These are phyloP conservation scores for Tetrao urogallus DNA, from an alignment of 2,113 vertebrate species.

Conservation along the genomic window DNA sequence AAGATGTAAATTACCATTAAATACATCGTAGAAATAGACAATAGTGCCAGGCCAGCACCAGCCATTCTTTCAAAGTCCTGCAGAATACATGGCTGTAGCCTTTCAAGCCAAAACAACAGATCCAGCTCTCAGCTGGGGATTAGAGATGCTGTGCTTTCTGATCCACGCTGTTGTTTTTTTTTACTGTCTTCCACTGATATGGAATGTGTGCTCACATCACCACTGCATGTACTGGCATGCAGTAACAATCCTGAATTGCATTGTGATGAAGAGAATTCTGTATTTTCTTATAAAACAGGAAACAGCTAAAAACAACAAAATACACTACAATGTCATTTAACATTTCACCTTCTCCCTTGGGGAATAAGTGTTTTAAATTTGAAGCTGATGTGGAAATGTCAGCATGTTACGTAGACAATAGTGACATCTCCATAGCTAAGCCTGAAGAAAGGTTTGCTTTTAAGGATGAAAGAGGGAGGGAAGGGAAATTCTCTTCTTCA, in stretches of 20 bases:
- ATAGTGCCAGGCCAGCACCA: not conserved
- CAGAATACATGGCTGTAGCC: not conserved
- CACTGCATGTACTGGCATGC: not conserved
- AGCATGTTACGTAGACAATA: not conserved
- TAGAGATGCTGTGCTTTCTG: not conserved
- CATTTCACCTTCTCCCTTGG: slow-evolving; percentile 7
- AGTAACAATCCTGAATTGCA: not conserved
- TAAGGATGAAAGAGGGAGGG: not conserved
- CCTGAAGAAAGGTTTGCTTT: slow-evolving; percentile 7
- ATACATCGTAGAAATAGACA: not conserved
- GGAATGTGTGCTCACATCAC: not conserved
- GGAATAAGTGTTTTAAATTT: slow-evolving; percentile 13
- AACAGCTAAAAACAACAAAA: slow-evolving; percentile 17
- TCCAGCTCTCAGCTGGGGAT: not conserved
- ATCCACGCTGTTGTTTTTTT: not conserved
- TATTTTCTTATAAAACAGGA: not conserved
- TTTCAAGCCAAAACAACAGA: not conserved
- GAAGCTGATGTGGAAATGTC: not conserved
- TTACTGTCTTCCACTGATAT: not conserved
- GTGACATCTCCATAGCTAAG: not conserved
- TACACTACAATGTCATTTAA: not conserved
- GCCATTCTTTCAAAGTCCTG: not conserved
- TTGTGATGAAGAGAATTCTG: not conserved
- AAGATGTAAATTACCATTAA: not conserved
- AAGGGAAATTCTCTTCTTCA: not conserved